Evolutionary conservation across 2,797 vertebrate genomes (phyloP), one percentile per base, ranked within the genome.

Genomic region (Megaceryle alcyon): DNA sequence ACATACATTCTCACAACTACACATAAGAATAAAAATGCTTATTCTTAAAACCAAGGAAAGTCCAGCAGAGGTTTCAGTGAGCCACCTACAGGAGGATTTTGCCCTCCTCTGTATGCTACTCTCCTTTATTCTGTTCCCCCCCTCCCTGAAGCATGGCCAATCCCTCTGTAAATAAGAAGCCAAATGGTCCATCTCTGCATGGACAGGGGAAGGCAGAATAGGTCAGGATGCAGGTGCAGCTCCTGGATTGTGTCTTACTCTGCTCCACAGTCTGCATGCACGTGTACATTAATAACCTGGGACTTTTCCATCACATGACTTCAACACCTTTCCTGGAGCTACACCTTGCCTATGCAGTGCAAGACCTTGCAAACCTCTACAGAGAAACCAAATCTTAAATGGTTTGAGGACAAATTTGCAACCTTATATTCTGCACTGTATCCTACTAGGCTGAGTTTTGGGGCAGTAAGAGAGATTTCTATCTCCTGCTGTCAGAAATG

Each of bases 221-320:
- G 20, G 7, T 1, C 3, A 0, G 53, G 29, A 26, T 12, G 39
- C 25, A 48, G 39, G 7, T 1, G 0, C 9, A 46, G 39, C 39
- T 73, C 41, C 51, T 37, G 39, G 21, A 29, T 1, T 0, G 4
- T 19, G 31, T 49, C 56, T 49, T 26, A 11, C 37, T 25, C 41
- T 51, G 33, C 16, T 85, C 39, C 29, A 57, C 21, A 39, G 51
- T 9, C 76, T 84, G 33, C 33, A 64, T 7, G 21, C 23, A 54
- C 0, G 3, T 1, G 1, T 28, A 54, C 4, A 46, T 3, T 8
- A 60, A 54, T 12, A 60, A 41, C 7, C 43, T 8, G 1, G 17
- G 8, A 43, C 15, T 70, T 43, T 69, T 66, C 60, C 10, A 25
- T 26, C 59, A 26, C 66, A 31, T 5, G 1, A 26, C 37, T 59